Percentiles rank a stretch among this genome's conserved stretches.
These are phyloP conservation scores for Lagorchestes hirsutus DNA, from an alignment of 2,797 vertebrate genomes.

Conservation along the genomic window DNA sequence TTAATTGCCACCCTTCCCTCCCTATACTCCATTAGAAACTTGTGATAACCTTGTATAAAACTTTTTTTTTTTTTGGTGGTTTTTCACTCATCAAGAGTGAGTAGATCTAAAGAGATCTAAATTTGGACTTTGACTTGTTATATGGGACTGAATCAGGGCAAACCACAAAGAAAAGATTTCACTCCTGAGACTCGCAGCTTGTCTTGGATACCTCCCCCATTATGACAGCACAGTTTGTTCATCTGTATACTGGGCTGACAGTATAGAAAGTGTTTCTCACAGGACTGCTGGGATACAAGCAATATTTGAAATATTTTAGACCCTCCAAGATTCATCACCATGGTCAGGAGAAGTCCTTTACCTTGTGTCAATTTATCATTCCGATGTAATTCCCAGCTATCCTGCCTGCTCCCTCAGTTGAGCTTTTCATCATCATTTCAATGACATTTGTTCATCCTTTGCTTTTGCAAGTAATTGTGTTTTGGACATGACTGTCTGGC, in stretches of 20 bases:
- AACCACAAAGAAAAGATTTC: not conserved
- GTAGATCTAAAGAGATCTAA: not conserved
- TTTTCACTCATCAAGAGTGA: not conserved
- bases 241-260: not conserved
- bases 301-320: not conserved
- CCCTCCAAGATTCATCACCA: not conserved
- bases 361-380: conserved; percentile 49
- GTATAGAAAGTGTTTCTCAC: not conserved
- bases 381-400: conserved; percentile 54
- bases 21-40: not conserved
- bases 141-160: not conserved
- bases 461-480: conserved; percentile 55
- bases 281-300: not conserved
- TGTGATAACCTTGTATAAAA: not conserved
- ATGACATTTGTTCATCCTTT: conserved; percentile 67
- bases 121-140: not conserved
- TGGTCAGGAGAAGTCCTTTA: not conserved
- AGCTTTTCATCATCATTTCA: conserved; percentile 55
- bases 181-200: not conserved
- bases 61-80: not conserved
- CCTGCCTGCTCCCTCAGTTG: conserved; percentile 36
- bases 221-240: not conserved
- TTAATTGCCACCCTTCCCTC: not conserved
- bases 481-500: conserved; percentile 74
- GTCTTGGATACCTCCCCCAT: not conserved